phyloP scores from a whole-genome alignment of 2,113 vertebrate species.

The Chitala chitala region DNA sequence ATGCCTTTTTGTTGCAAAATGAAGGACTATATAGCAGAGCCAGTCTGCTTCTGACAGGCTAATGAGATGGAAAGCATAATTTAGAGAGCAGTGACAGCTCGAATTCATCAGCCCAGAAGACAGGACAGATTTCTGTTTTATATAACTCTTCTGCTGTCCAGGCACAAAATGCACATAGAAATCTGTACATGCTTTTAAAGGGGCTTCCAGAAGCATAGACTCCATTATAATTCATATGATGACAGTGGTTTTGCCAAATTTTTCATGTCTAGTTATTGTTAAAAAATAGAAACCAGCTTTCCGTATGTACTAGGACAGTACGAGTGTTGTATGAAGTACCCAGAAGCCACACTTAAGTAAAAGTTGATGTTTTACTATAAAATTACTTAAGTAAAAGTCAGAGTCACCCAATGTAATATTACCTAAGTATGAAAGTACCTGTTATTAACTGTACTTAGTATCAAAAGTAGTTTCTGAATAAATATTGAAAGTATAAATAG shows the following conservation, averaged over 20 bases:
- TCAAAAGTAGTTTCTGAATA: too few relatives aligned
- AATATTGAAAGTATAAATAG: too few relatives aligned
- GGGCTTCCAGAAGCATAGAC: not conserved
- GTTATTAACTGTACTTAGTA: too few relatives aligned
- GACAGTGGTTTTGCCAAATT: not conserved
- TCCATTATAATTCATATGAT: constrained; percentile 7
- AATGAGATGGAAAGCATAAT: constrained; percentile 38
- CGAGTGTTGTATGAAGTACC: too few relatives aligned
- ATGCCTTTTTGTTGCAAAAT: not conserved
- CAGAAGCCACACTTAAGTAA: too few relatives aligned
- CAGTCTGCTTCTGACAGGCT: not conserved
- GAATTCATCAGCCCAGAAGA: constrained; percentile 47
- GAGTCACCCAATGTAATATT: too few relatives aligned
- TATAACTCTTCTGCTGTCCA: constrained; percentile 36
- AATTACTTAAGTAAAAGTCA: too few relatives aligned
- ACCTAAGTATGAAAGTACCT: too few relatives aligned
- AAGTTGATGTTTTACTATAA: too few relatives aligned
- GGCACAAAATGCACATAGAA: constrained; percentile 38
- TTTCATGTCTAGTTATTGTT: not conserved
- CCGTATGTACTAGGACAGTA: too few relatives aligned
- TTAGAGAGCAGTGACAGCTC: constrained; percentile 41
- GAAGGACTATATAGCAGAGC: not conserved
- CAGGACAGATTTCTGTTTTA: constrained; percentile 47
- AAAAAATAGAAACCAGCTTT: too few relatives aligned
- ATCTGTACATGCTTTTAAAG: constrained; percentile 17